Percentiles rank a stretch among this genome's conserved stretches.
phyloP scores from a whole-genome alignment of 64 coral and sea anemone species.

The Montipora foliosa region DNA sequence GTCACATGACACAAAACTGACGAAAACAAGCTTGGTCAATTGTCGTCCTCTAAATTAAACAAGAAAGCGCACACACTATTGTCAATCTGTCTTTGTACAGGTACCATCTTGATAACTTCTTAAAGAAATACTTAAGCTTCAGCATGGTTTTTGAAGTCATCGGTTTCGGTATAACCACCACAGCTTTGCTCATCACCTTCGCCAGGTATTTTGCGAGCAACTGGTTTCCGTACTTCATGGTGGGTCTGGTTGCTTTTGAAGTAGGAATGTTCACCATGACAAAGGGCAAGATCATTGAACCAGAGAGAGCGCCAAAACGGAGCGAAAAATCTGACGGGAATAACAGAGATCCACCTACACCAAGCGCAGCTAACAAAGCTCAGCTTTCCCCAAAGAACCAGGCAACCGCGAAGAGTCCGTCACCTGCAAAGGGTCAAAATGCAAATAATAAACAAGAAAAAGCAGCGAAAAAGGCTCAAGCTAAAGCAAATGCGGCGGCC shows the following conservation, averaged over 20 bases:
- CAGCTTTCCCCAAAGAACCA: slow-evolving; percentile 8
- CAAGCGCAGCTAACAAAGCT: background rate
- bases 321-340: background rate
- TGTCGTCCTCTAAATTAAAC: background rate
- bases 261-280: slow-evolving; percentile 21
- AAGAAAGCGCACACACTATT: background rate
- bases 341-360: background rate
- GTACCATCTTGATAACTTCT: background rate
- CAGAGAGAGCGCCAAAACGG: slow-evolving; percentile 18
- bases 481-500: slow-evolving; percentile 7
- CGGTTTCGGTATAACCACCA: slow-evolving; percentile 38
- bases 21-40: background rate
- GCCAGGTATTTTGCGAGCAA: slow-evolving; percentile 14
- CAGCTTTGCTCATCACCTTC: slow-evolving; percentile 27
- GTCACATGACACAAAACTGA: slow-evolving; percentile 9
- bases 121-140: background rate
- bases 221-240: slow-evolving; percentile 48
- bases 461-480: slow-evolving; percentile 36
- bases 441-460: slow-evolving; percentile 15
- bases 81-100: background rate
- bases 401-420: background rate
- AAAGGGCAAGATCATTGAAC: slow-evolving; percentile 24
- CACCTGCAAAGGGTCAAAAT: background rate
- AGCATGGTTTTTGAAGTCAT: slow-evolving; percentile 32
- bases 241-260: slow-evolving; percentile 3